Evolutionary conservation across 2,113 vertebrate genomes (phyloP), one percentile per base, ranked within the genome.

Genomic region (Tapirus terrestris): DNA sequence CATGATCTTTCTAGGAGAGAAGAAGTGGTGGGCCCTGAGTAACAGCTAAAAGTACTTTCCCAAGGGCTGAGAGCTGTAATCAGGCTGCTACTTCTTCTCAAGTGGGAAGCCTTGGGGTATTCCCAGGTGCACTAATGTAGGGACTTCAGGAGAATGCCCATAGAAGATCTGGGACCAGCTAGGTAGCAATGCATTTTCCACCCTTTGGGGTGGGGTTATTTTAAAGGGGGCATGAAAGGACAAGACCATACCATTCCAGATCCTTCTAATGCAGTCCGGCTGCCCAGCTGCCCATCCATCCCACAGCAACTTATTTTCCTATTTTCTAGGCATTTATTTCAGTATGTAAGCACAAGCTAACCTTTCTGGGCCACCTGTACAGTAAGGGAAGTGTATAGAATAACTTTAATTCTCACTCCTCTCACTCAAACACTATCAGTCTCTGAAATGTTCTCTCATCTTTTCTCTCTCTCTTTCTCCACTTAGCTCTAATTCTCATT

Each of bases 261-360:
- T 63, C 53, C 39, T 84, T 84, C 72, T 51, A 85, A 65, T 75
- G 33, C 36, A 91, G 51, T 51, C 73, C 39, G 56, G 36, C 29
- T 86, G 6, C 82, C 67, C 88, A 27, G 43, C 68, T 96, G 60
- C 63, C 70, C 43, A 29, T n/a, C 31, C 17, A 77, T 36, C 70
- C 70, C 77, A 82, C 33, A 87, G n/a, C 36, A 92, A 96, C 31
- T 96, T 86, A 36, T 82, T 91, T 82, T 92, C 67, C 89, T 93
- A 88, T 93, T 88, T 91, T 96, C 80, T 83, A 94, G 73, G 92
- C 53, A 93, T 79, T 73, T 77, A 91, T 82, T 91, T 96, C 73
- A 82, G 56, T 29, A 65, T 56, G 20, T 60, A 88, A 95, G 18
- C 58, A 63, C 27, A 97, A 96, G 33, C 51, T 89, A 88, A 68